These are phyloP conservation scores for Pipistrellus pipistrellus DNA, from an alignment of 2,797 vertebrate genomes.

Conservation along the genomic window DNA sequence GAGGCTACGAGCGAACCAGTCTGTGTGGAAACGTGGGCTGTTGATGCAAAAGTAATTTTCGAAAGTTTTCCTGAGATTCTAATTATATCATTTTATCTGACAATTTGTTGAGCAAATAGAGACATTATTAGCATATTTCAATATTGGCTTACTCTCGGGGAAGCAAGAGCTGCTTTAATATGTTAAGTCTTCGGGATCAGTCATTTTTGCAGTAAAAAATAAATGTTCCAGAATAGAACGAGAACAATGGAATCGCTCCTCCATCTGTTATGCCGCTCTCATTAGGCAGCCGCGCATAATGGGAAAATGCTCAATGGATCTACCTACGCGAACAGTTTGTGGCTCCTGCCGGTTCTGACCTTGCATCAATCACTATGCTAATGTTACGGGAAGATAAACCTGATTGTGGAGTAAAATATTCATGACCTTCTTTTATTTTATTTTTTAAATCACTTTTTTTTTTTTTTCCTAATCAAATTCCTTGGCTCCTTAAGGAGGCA, in stretches of 20 bases:
- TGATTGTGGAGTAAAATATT: constrained; percentile 45
- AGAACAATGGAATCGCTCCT: constrained; percentile 59
- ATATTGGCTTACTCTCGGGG: constrained; percentile 69
- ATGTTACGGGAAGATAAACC: constrained; percentile 45
- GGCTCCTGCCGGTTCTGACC: constrained; percentile 57
- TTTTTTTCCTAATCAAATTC: neutral
- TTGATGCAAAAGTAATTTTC: constrained; percentile 68
- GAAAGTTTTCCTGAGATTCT: constrained; percentile 56
- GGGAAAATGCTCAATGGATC: constrained; percentile 59
- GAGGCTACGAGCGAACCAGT: constrained; percentile 61
- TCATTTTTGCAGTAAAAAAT: constrained; percentile 72
- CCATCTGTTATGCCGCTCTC: constrained; percentile 71
- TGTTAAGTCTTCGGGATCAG: constrained; percentile 61
- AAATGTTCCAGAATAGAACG: constrained; percentile 73
- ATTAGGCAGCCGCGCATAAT: constrained; percentile 57
- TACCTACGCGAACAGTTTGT: constrained; percentile 38
- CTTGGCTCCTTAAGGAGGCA: constrained; percentile 37
- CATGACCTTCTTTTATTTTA: neutral
- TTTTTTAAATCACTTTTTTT: neutral
- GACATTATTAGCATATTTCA: constrained; percentile 15
- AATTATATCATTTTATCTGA: constrained; percentile 68
- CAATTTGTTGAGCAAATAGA: constrained; percentile 74
- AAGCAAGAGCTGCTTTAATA: constrained; percentile 75
- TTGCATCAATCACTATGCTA: constrained; percentile 21
- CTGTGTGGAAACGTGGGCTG: constrained; percentile 13